Conservation (phyloP, 2,797 vertebrate species). For the Enteromius anoplus region DNA sequence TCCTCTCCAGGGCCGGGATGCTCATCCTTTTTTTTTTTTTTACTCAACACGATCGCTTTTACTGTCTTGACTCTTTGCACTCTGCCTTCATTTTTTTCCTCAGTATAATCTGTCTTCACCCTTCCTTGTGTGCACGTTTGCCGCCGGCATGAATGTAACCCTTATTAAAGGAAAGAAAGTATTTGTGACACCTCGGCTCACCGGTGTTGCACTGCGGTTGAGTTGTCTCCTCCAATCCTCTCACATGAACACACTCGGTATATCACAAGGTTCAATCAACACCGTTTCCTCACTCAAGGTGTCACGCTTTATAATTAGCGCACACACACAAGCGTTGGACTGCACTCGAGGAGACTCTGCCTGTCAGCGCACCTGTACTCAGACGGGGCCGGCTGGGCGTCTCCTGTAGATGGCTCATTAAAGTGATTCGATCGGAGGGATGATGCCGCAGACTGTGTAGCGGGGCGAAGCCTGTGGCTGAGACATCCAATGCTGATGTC, state of each 20-base stretch:
- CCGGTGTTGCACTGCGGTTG: constrained; percentile 44
- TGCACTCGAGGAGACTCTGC: constrained; percentile 11
- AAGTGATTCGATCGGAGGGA: constrained; percentile 56
- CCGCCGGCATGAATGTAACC: constrained; percentile 52
- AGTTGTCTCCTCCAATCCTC: constrained; percentile 57
- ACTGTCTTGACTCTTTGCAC: constrained; percentile 44
- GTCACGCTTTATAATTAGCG: constrained; percentile 59
- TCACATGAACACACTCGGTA: constrained; percentile 53
- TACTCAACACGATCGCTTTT: constrained; percentile 39
- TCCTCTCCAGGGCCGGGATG: constrained; percentile 29
- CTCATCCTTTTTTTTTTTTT: background rate
- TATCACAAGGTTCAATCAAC: constrained; percentile 47
- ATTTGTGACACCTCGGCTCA: constrained; percentile 64
- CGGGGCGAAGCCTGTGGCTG: constrained; percentile 31
- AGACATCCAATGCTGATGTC: constrained; percentile 1
- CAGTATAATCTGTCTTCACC: constrained; percentile 8
- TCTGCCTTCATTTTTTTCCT: constrained; percentile 27
- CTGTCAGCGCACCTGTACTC: constrained; percentile 53
- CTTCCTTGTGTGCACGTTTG: constrained; percentile 26
- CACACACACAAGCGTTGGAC: constrained; percentile 12
- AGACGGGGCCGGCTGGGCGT: constrained; percentile 26
- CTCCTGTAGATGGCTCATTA: constrained; percentile 58
- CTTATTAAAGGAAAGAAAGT: constrained; percentile 64
- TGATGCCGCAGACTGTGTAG: constrained; percentile 63
- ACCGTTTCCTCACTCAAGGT: constrained; percentile 46